These are phyloP conservation scores for Sisor rabdophorus DNA, from an alignment of 2,113 vertebrate genomes.

Conservation along the genomic window DNA sequence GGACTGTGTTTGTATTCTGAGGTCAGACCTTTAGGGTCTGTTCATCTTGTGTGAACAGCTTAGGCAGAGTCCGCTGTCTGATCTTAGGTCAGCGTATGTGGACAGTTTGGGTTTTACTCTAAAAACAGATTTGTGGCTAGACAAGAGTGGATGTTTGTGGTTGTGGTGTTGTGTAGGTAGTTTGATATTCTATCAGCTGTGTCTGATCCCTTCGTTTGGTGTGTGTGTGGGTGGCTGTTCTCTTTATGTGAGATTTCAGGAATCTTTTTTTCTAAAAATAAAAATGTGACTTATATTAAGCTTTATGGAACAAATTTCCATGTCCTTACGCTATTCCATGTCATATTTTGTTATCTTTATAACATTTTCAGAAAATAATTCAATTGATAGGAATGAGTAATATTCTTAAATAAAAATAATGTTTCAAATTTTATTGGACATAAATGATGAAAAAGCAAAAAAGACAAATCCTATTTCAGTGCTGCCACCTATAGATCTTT, in stretches of 20 bases:
- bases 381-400: neutral
- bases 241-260: conserved; percentile 20
- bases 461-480: conserved; percentile 59
- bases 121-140: conserved; percentile 2
- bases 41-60: conserved; percentile 52
- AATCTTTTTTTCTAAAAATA: neutral
- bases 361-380: neutral
- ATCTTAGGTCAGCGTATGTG: conserved; percentile 8
- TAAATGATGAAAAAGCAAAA: conserved; percentile 24
- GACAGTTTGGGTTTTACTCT: conserved; percentile 17
- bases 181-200: conserved; percentile 13
- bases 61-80: conserved; percentile 41
- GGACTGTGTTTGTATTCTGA: conserved; percentile 51
- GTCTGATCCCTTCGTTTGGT: conserved; percentile 13
- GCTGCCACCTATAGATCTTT: conserved; percentile 75
- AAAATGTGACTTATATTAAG: neutral
- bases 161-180: too few relatives aligned
- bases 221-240: neutral
- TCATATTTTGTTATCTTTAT: neutral
- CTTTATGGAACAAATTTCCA: too few relatives aligned
- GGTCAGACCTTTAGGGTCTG: conserved; percentile 47
- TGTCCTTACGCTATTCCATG: neutral
- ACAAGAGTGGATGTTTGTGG: neutral
- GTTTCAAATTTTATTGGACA: neutral
- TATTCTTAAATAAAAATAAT: neutral